Base-by-base conservation (phyloP, 2,797 vertebrate genomes). In the Gastrophryne carolinensis region DNA sequence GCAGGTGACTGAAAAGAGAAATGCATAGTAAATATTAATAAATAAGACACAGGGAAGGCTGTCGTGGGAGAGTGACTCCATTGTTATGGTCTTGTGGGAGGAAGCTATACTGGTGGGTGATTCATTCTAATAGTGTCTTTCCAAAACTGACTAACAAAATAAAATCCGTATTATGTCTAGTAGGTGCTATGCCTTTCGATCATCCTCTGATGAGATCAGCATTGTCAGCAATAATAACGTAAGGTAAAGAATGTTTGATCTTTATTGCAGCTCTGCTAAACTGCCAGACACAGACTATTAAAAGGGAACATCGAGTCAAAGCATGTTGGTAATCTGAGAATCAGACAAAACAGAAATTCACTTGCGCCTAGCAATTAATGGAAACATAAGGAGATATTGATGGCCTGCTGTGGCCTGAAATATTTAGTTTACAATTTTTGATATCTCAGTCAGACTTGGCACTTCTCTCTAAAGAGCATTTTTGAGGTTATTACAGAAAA, bases 341-440 rank as follows among this genome's bases (percentile, higher is more conserved):
- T 82, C 86, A 88, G 86, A 80, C 66, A 73, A 75, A 82, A 80
- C 32, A 63, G 66, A 70, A 26, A 1, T 1, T 62, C 32, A 78
- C 81, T 73, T 17, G 52, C 24, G 66, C 73, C 87, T 37, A 39
- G 80, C 81, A 89, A 92, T 92, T 86, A 86, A 84, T 87, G 82
- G 80, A 81, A 81, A 74, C 0, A 44, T 58, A 53, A 26, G 62
- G 26, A 74, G 63, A 34, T 60, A 9, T 83, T 86, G 85, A 85
- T 87, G 87, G 84, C 89, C 49, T 91, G 92, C 86, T 85, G 73
- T 73, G 80, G 86, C 93, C 87, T 92, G 93, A 41, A 68, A 62
- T 34, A 50, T 53, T 81, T 57, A 65, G 80, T 68, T 26, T 54
- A 74, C 24, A 27, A 68, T 62, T 37, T 67, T 71, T 0, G 17